These are phyloP conservation scores for Phoxinus dragarum DNA, from an alignment of 2,797 vertebrate genomes.

Conservation along the genomic window DNA sequence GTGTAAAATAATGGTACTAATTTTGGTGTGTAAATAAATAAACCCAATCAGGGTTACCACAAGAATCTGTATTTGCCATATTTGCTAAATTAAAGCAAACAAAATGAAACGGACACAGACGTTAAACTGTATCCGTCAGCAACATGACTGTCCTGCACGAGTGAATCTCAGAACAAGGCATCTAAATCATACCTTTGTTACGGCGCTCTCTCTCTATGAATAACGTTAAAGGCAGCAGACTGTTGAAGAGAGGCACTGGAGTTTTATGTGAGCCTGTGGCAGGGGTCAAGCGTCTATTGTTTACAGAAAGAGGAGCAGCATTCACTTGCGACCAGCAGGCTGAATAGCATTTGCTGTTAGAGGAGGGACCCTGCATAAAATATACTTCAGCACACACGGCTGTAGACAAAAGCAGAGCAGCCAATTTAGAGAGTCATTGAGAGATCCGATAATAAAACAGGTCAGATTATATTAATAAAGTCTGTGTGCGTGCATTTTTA, in stretches of 20 bases:
- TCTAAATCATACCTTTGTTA: conserved; percentile 58
- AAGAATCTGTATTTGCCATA: background rate
- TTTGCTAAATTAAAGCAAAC: background rate
- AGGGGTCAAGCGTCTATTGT: conserved; percentile 78
- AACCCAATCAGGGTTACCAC: background rate
- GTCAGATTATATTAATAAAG: conserved; percentile 55
- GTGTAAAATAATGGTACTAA: background rate
- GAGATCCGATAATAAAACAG: conserved; percentile 55
- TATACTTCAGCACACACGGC: conserved; percentile 51
- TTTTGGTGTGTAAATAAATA: background rate
- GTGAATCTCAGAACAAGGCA: conserved; percentile 55
- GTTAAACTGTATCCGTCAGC: conserved; percentile 4
- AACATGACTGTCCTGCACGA: conserved; percentile 27
- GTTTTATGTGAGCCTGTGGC: conserved; percentile 66
- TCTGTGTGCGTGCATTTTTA: conserved; percentile 27
- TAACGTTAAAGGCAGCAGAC: conserved; percentile 66
- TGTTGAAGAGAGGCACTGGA: conserved; percentile 67
- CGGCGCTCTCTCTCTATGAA: conserved; percentile 67
- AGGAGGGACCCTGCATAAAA: conserved; percentile 53
- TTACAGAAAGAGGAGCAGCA: conserved; percentile 65
- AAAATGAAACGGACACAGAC: background rate
- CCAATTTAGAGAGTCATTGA: conserved; percentile 52
- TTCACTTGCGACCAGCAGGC: conserved; percentile 62
- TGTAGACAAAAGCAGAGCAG: conserved; percentile 40
- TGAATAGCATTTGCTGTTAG: conserved; percentile 60